phyloP scores from a whole-genome alignment of 2,797 vertebrate genomes.

The Poeciliopsis presidionis region DNA sequence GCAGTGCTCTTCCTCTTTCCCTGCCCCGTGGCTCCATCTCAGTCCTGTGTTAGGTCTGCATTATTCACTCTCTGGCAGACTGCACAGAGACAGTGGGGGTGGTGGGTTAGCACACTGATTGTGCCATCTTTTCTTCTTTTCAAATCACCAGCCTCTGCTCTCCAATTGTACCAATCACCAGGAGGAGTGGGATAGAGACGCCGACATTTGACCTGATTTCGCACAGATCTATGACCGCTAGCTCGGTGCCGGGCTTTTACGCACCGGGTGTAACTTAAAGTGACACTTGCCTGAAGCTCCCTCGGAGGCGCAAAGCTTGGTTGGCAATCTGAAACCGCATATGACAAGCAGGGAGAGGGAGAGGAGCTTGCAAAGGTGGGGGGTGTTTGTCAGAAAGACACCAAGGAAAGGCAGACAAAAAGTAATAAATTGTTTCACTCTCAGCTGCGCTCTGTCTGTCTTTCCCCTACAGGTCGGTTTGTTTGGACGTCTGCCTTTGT shows the following conservation, averaged over 20 bases:
- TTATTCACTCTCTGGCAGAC: constrained; percentile 53
- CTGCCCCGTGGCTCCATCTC: constrained; percentile 33
- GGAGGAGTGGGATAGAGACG: constrained; percentile 61
- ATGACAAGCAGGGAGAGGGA: constrained; percentile 77
- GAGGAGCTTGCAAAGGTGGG: constrained; percentile 50
- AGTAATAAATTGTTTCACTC: constrained; percentile 35
- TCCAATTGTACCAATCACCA: constrained; percentile 72
- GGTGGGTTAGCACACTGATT: constrained; percentile 59
- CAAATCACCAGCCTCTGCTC: constrained; percentile 68
- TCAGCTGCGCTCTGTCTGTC: constrained; percentile 10
- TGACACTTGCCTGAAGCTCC: constrained; percentile 95
- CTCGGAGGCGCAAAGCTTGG: constrained; percentile 83
- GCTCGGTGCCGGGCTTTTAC: constrained; percentile 78
- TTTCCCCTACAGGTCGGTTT: constrained; percentile 26
- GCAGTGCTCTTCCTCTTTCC: constrained; percentile 17
- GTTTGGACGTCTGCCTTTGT: constrained; percentile 32
- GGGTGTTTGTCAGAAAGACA: constrained; percentile 52
- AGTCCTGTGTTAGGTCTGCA: constrained; percentile 31
- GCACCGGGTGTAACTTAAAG: constrained; percentile 91
- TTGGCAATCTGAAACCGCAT: constrained; percentile 76
- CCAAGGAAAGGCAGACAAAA: constrained; percentile 23
- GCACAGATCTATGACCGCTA: constrained; percentile 79
- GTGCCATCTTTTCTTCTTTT: constrained; percentile 62
- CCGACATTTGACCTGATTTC: constrained; percentile 82
- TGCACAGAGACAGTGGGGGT: constrained; percentile 44